Conservation (phyloP, 2,797 vertebrate species). For the Masticophis lateralis region DNA sequence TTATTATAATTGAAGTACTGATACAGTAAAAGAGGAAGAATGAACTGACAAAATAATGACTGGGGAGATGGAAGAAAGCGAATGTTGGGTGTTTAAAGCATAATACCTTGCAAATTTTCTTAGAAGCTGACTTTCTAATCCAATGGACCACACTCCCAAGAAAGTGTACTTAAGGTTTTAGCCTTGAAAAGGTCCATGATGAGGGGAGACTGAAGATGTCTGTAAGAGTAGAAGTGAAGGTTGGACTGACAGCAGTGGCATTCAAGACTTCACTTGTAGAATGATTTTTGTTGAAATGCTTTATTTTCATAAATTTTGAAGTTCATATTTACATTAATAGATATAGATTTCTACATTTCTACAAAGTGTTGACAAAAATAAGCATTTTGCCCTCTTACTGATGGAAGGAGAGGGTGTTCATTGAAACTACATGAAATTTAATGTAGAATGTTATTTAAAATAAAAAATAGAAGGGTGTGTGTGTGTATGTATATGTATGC, state of each 20-base stretch:
- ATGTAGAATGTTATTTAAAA: background rate
- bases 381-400: background rate
- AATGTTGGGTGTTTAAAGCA: background rate
- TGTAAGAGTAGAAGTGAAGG: too few relatives aligned
- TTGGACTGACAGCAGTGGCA: background rate
- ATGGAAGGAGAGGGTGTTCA: background rate
- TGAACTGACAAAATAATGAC: background rate
- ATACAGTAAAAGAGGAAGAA: background rate
- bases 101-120: background rate
- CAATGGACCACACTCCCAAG: background rate
- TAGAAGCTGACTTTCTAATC: background rate
- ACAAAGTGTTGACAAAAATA: background rate
- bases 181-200: background rate
- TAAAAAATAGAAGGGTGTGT: background rate
- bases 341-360: background rate
- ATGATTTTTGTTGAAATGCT: background rate
- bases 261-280: background rate
- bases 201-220: background rate
- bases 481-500: background rate
- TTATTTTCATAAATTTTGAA: background rate
- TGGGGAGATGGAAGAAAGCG: background rate
- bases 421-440: background rate
- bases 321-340: background rate
- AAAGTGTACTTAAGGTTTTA: too few relatives aligned
- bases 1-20: background rate